These are phyloP conservation scores for Metalampra italica DNA, from an alignment of 2,888 invertebrate species.

Conservation along the genomic window DNA sequence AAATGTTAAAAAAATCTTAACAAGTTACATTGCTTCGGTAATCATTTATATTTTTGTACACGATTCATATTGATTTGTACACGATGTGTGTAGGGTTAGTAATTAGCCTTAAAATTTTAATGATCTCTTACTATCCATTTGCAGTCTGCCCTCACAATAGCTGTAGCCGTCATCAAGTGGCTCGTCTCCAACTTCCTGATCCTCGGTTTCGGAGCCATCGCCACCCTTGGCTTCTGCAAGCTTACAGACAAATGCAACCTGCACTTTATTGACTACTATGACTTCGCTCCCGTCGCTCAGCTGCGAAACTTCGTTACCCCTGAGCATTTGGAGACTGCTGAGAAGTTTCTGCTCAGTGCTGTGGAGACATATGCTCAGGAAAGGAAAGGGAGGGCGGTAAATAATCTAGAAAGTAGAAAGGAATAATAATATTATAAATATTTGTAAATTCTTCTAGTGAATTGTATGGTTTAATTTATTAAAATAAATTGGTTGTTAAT, in stretches of 20 bases:
- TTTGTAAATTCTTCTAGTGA: neutral
- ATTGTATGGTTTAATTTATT: constrained; percentile 1
- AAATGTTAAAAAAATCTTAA: too few species aligned
- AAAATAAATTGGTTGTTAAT: neutral
- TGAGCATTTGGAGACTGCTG: constrained; percentile 69
- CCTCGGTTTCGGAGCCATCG: constrained; percentile 27
- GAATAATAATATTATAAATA: too few species aligned
- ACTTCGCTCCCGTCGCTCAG: constrained; percentile 29
- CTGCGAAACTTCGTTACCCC: constrained; percentile 68
- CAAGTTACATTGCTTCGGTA: too few species aligned
- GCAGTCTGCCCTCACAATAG: constrained; percentile 28
- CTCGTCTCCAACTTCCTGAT: constrained; percentile 29
- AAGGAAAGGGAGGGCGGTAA: constrained; percentile 8
- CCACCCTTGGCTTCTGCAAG: constrained; percentile 37
- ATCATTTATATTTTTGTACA: too few species aligned
- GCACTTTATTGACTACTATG: constrained; percentile 20
- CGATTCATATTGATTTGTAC: too few species aligned
- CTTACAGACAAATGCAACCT: constrained; percentile 30
- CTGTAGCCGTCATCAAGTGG: constrained; percentile 32
- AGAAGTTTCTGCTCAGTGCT: constrained; percentile 68
- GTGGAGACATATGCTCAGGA: constrained; percentile 64
- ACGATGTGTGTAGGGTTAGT: too few species aligned
- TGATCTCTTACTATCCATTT: neutral
- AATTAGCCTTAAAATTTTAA: too few species aligned
- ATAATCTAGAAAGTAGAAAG: too few species aligned